phyloP scores from a whole-genome alignment of 2,113 vertebrate species.

The Cairina moschata region DNA sequence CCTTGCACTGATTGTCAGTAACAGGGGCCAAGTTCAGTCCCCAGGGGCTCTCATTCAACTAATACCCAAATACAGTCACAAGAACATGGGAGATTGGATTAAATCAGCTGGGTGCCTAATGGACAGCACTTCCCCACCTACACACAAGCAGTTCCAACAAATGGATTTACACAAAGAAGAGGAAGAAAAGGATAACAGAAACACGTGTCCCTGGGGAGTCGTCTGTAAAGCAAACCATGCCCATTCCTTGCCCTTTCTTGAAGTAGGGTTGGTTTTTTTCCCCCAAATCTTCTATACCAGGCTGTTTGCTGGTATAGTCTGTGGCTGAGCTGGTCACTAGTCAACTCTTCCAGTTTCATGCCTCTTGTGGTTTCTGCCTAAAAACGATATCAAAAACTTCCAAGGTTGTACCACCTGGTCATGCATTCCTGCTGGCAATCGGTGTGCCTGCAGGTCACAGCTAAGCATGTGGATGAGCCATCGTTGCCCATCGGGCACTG shows the following conservation, averaged over 20 bases:
- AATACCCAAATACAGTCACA: neutral
- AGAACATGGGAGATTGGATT: neutral
- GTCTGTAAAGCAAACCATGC: neutral
- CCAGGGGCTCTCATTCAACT: neutral
- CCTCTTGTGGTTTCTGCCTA: neutral
- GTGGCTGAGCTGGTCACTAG: neutral
- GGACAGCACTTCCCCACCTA: neutral
- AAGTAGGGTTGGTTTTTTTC: fast-evolving
- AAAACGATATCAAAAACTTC: neutral
- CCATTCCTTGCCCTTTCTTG: neutral
- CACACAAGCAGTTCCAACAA: neutral
- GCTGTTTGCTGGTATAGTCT: neutral
- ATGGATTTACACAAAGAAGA: neutral
- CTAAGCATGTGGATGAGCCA: fast-evolving
- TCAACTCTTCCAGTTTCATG: neutral
- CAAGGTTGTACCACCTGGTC: neutral
- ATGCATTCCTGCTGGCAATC: fast-evolving
- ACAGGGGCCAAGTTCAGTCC: neutral
- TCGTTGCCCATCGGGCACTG: neutral
- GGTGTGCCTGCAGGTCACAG: fast-evolving
- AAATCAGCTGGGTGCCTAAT: neutral
- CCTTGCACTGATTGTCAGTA: neutral
- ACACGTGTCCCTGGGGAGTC: fast-evolving
- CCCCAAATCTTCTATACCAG: neutral
- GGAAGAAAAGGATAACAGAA: neutral